Evolutionary conservation across 2,113 vertebrate species (phyloP).

Genomic region (Campylomormyrus tamandua): DNA sequence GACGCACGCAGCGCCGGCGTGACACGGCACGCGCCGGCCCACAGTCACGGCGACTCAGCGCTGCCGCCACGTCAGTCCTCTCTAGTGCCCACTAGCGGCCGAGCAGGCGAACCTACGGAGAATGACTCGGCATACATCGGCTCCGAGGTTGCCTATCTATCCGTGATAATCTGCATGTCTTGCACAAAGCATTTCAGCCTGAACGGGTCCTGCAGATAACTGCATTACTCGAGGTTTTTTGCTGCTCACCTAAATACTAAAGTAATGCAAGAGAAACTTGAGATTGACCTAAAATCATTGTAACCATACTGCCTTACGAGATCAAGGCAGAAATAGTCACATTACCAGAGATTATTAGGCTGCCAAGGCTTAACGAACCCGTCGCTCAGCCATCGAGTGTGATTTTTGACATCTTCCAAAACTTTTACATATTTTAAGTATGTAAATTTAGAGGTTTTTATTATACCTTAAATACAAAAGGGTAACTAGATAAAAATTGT

Average conservation of each 20-base stretch:
- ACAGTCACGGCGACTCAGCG: background rate
- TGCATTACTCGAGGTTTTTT: background rate
- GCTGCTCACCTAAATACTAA: background rate
- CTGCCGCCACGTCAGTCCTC: constrained; percentile 16
- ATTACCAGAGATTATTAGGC: background rate
- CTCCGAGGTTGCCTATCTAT: background rate
- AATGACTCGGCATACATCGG: background rate
- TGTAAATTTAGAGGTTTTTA: background rate
- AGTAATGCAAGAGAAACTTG: background rate
- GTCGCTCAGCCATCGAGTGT: background rate
- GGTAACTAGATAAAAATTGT: background rate
- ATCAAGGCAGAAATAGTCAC: background rate
- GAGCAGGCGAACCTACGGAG: background rate
- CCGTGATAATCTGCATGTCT: background rate
- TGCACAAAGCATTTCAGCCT: background rate
- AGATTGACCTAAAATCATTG: background rate
- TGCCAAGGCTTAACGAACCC: background rate
- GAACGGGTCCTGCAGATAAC: background rate
- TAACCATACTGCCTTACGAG: background rate
- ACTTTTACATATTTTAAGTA: background rate
- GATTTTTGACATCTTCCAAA: background rate
- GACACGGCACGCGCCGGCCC: background rate
- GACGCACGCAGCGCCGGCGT: background rate
- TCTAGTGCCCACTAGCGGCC: constrained; percentile 4
- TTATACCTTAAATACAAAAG: background rate